Base-by-base conservation (phyloP, 2,113 vertebrate species). In the Monopterus albus region DNA sequence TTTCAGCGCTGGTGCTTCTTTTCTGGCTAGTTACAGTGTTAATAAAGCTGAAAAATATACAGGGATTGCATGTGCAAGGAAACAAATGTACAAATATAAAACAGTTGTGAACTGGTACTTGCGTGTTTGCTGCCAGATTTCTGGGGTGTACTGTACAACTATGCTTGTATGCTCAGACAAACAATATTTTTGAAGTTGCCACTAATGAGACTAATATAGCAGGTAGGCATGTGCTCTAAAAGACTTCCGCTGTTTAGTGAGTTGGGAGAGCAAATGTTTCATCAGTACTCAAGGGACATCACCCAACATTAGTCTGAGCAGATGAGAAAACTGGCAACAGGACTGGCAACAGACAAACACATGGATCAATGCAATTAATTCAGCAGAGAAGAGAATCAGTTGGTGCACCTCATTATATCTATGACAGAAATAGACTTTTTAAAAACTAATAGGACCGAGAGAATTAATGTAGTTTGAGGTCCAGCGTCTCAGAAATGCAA, bases 351-450 rank as follows among this genome's bases (percentile, higher is more conserved):
- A 50, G 43, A 79, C 15, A 33, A 40, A 62, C 49, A 40, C 55
- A 81, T 79, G 43, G 38, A 66, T 87, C 36, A 47, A 72, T 72
- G 61, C 61, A 60, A 87, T 87, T 68, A 75, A 74, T 81, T 77
- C 59, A 21, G 36, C 18, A 39, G 58, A 78, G 63, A 61, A 20
- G 11, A 81, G 15, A 29, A 45, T 72, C 55, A 43, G n/a, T 42
- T 39, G 28, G 29, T 62, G 36, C 28, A 12, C 21, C 25, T 67
- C n/a, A n/a, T n/a, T n/a, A n/a, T n/a, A n/a, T n/a, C n/a, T n/a
- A n/a, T n/a, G n/a, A n/a, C n/a, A n/a, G n/a, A n/a, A n/a, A n/a
- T n/a, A n/a, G n/a, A n/a, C n/a, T n/a, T n/a, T n/a, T n/a, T n/a
- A n/a, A n/a, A n/a, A 18, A 78, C 53, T n/a, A n/a, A n/a, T 74